A percentile compares a stretch with the other conserved stretches of the same genome.
Evolutionary conservation across 2,888 invertebrate genomes (phyloP).

Genomic region (Rhamphomyia laevipes): DNA sequence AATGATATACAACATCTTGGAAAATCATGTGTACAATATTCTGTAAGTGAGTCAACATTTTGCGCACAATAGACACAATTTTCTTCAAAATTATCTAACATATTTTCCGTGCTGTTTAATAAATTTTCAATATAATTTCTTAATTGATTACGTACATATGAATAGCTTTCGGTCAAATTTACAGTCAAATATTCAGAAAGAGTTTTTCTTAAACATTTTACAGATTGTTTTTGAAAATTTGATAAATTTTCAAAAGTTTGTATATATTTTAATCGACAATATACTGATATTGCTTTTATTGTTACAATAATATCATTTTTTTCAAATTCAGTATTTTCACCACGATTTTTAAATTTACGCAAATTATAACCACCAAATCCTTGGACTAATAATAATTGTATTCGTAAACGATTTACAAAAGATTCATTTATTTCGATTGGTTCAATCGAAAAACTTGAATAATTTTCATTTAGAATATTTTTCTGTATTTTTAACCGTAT

Average conservation of each 20-base stretch:
- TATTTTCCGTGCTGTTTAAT: constrained; percentile 1
- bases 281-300: constrained; percentile 12
- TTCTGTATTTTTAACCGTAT: constrained; percentile 24
- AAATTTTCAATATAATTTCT: background rate
- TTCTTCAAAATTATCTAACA: constrained; percentile 12
- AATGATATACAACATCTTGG: constrained; percentile 26
- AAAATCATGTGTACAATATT: constrained; percentile 19
- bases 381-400: constrained; percentile 20
- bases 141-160: background rate
- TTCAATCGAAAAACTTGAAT: constrained; percentile 13
- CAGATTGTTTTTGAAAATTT: constrained; percentile 22
- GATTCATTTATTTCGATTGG: constrained; percentile 15
- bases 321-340: background rate
- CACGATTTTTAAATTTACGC: background rate
- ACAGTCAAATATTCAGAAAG: constrained; percentile 1
- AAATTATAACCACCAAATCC: constrained; percentile 6
- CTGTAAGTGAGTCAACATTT: constrained; percentile 10
- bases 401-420: constrained; percentile 23
- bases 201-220: constrained; percentile 17
- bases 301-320: constrained; percentile 2
- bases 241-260: constrained; percentile 8
- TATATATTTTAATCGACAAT: constrained; percentile 10
- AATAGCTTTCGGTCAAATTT: background rate
- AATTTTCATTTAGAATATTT: constrained; percentile 14
- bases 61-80: constrained; percentile 19